Evolutionary conservation across 2,888 invertebrate species (phyloP), one percentile per base, ranked within the genome.

Genomic region (Rhamphomyia laevipes): DNA sequence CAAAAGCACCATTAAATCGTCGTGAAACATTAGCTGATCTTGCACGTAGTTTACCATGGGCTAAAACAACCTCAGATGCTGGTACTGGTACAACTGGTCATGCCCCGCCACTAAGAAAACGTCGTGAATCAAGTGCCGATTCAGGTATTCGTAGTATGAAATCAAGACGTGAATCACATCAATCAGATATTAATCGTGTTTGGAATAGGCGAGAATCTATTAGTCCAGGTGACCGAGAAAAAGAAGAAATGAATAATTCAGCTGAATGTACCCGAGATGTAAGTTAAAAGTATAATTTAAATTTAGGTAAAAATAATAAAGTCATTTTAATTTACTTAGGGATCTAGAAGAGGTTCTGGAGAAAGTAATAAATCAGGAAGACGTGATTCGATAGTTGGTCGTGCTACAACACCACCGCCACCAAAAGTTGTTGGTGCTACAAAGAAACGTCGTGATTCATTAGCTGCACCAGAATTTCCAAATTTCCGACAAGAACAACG

Each of bases 61-160:
- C 84, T 15, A 78, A 86, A 23, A 77, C 80, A 40, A 74, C 77
- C 41, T 74, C 76, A 18, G 78, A 79, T 51, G 66, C 71, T 6
- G 54, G 55, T 1, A 57, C 56, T 5, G 51, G 53, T 13, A 73
- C 74, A 61, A 57, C 49, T 10, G 62, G 61, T 43, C 74, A 75
- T 7, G 76, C 77, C 1, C 64, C 68, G 9, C 74, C 74, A 2
- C 52, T 71, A 48, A 74, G 85, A 33, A 88, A 88, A 62, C 76
- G 90, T n/a, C 77, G 90, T 46, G 90, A 91, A 64, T 89, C 89
- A 21, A 89, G 88, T 51, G 89, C 87, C 43, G 90, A 90, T 67
- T 86, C 88, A 0, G 87, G 88, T 45, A 84, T 88, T 55, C 81
- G 86, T 62, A 84, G 84, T 23, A 80, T 81, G 64, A 78, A 81